Percentiles rank a stretch among this genome's conserved stretches.
phyloP scores from a whole-genome alignment of 1,140 invertebrate species.

The Drosophila leontia region DNA sequence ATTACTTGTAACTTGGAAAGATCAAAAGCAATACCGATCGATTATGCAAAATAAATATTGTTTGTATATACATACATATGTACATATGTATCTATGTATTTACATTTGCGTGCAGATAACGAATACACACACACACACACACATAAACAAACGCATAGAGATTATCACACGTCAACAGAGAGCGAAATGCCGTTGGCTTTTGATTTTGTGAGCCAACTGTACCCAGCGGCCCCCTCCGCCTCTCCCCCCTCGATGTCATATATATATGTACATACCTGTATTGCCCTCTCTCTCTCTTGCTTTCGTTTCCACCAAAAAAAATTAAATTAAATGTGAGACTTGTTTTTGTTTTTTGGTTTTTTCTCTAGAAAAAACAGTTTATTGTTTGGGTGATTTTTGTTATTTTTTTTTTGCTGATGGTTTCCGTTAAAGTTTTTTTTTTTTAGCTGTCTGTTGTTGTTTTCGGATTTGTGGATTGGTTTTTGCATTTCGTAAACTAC shows the following conservation, averaged over 20 bases:
- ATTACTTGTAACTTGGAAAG: neutral
- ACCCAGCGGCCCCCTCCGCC: slow-evolving; percentile 6
- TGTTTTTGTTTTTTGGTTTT: slow-evolving; percentile 65
- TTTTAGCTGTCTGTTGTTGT: slow-evolving; percentile 10
- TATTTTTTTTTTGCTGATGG: slow-evolving; percentile 28
- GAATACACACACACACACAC: neutral
- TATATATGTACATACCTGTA: neutral
- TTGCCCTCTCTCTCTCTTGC: slow-evolving; percentile 12
- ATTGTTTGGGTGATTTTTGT: slow-evolving; percentile 56
- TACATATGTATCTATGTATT: neutral
- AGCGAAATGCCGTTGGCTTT: slow-evolving; percentile 40
- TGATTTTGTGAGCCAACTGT: slow-evolving; percentile 41
- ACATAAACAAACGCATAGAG: slow-evolving; percentile 13
- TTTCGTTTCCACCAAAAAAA: neutral
- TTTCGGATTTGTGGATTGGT: slow-evolving; percentile 4
- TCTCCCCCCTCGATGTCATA: neutral
- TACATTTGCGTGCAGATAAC: neutral
- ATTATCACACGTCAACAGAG: slow-evolving; percentile 38
- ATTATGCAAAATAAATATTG: neutral
- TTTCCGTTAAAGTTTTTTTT: slow-evolving; percentile 33
- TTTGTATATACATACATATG: no score
- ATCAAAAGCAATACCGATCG: slow-evolving; percentile 1
- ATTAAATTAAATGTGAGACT: slow-evolving; percentile 3
- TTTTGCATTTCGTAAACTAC: slow-evolving; percentile 21
- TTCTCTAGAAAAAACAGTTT: slow-evolving; percentile 82